Conservation (phyloP, 2,797 vertebrate genomes). For the Aplochiton taeniatus region DNA sequence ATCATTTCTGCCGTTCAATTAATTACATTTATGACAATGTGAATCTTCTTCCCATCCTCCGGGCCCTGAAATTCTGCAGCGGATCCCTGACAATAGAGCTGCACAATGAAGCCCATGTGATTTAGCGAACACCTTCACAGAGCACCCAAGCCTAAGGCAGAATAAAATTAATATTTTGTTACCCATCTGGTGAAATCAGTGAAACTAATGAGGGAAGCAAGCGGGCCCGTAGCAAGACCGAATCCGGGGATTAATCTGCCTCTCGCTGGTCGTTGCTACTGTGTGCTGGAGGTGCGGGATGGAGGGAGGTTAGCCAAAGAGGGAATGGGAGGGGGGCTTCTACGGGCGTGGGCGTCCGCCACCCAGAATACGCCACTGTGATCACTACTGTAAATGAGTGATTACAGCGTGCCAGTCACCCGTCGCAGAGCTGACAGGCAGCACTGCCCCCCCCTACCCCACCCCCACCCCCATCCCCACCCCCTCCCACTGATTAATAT, state of each 20-base stretch:
- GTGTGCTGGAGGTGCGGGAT: conserved; percentile 74
- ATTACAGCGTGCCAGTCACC: conserved; percentile 65
- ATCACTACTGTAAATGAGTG: conserved; percentile 75
- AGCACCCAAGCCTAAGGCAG: conserved; percentile 93
- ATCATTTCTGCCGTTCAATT: conserved; percentile 95
- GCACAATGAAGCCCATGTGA: conserved; percentile 77
- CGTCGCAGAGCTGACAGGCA: conserved; percentile 57
- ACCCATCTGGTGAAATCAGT: conserved; percentile 99
- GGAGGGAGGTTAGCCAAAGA: conserved; percentile 30
- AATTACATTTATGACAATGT: conserved; percentile 99
- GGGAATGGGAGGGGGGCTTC: conserved; percentile 47
- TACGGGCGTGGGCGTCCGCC: conserved; percentile 62
- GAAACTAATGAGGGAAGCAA: conserved; percentile 98
- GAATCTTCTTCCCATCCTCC: conserved; percentile 79
- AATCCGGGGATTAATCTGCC: conserved; percentile 87
- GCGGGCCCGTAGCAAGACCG: conserved; percentile 83
- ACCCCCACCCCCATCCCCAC: conserved; percentile 54
- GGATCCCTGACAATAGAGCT: too few relatives aligned
- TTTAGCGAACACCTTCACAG: conserved; percentile 96
- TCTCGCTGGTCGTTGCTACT: conserved; percentile 65
- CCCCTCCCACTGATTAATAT: conserved; percentile 62
- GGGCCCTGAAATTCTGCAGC: conserved; percentile 9
- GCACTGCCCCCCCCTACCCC: conserved; percentile 36
- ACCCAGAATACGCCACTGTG: conserved; percentile 57
- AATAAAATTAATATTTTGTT: conserved; percentile 99